Base-by-base conservation (phyloP, 2,113 vertebrate species). In the Poeciliopsis retropinna region DNA sequence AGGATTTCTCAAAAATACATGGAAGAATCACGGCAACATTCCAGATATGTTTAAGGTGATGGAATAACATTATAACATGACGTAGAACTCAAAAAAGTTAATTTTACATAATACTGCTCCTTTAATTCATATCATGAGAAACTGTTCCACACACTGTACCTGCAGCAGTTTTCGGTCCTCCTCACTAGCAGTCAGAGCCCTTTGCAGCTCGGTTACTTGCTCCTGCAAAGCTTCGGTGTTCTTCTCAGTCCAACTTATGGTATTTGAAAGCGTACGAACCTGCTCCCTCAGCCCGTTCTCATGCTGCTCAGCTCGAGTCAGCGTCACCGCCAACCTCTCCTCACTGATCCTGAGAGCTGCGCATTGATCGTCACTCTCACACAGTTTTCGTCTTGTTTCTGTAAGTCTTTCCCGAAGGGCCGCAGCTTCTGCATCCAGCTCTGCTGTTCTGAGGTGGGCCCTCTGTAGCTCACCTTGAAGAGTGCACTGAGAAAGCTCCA, bases 401-500 rank as follows among this genome's bases (percentile, higher is more conserved):
- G 81, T 83, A 57, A 92, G 83, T 47, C 93, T 92, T 31, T 94
- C 94, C 74, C 93, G 92, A 60, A 95, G 78, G 0, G 87, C 68
- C 3, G 75, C 81, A 1, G 85, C 84, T 82, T 95, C 94, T 0
- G 85, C 82, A 5, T 96, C 93, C 65, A 91, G 88, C 79, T 95
- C 94, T 4, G 86, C 82, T 0, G 88, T 79, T 28, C 86, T 85
- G 51, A 94, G 87, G 44, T 84, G 88, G n/a, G 93, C 84, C 64
- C 92, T 86, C 78, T 95, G 94, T 0, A 95, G 85, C 77, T 95
- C 94, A 17, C 93, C 94, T 70, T 95, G 94, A 0, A 94, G 76
- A 22, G 92, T 86, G 34, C 90, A 78, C 1, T 88, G 87, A 22
- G 81, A 83, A 28, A 95, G 84, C 86, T 96, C 93, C 73, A 95